Percentiles rank a stretch among this genome's conserved stretches.
Conservation (phyloP, 2,113 vertebrate species). For the Zapus hudsonius region DNA sequence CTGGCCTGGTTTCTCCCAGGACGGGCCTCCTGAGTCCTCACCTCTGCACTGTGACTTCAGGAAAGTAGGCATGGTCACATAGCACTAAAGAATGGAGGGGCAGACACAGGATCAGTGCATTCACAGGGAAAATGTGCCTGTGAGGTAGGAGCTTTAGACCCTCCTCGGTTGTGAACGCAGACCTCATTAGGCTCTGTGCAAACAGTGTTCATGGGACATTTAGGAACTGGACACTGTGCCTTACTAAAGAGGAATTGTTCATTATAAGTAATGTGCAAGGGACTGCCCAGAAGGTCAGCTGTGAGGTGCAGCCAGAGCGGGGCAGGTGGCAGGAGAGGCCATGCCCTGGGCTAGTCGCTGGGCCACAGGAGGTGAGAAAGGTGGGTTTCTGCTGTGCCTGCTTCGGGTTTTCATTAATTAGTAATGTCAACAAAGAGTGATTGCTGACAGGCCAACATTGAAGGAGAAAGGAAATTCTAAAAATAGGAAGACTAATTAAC, state of each 20-base stretch:
- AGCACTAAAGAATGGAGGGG: not conserved
- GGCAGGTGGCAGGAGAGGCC: not conserved
- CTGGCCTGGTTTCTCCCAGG: not conserved
- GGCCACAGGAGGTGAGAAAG: not conserved
- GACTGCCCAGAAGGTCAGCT: accelerated
- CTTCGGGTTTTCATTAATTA: not conserved
- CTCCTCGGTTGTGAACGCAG: accelerated
- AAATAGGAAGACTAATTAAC: not conserved
- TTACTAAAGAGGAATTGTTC: not conserved
- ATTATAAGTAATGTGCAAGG: not conserved
- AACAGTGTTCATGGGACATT: not conserved
- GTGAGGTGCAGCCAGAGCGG: not conserved
- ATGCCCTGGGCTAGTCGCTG: not conserved
- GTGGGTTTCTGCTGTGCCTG: accelerated
- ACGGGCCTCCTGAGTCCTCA: not conserved
- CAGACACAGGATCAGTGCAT: too few relatives aligned
- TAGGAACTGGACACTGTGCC: not conserved
- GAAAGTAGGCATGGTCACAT: not conserved
- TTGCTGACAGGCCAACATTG: too few relatives aligned
- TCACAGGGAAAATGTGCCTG: not conserved
- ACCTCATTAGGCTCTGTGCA: not conserved
- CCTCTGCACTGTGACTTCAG: not conserved
- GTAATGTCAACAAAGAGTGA: not conserved
- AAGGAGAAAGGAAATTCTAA: not conserved
- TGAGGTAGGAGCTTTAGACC: not conserved